Conservation (phyloP, 2,113 vertebrate genomes). For the Rhombomys opimus region DNA sequence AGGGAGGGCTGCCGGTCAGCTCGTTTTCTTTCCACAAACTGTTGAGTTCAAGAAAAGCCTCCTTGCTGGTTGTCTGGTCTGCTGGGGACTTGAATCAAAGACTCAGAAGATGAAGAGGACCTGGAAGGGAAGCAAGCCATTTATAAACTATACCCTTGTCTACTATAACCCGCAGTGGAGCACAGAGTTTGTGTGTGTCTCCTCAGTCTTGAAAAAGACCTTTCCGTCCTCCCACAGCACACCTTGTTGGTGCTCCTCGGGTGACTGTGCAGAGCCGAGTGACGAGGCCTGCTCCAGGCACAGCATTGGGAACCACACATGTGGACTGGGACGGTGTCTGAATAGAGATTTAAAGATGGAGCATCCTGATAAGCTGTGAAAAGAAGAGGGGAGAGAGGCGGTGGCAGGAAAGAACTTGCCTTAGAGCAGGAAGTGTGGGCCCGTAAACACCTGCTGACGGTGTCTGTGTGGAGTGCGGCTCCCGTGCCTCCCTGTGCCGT, state of each 20-base stretch:
- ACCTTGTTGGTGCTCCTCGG: rapidly evolving
- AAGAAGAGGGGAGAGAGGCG: background rate
- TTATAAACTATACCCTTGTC: background rate
- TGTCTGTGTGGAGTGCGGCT: rapidly evolving
- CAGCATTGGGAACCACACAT: background rate
- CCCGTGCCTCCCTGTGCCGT: rapidly evolving
- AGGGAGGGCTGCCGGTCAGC: background rate
- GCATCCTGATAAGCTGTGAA: background rate
- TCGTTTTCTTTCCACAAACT: background rate
- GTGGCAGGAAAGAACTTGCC: background rate
- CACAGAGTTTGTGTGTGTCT: background rate
- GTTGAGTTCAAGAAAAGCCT: background rate
- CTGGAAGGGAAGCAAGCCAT: background rate
- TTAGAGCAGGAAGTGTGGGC: background rate
- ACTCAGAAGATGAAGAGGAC: background rate
- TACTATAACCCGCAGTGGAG: rapidly evolving
- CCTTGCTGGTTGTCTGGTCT: rapidly evolving
- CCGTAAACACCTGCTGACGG: rapidly evolving
- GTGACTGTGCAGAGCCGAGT: rapidly evolving
- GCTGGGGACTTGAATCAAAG: background rate
- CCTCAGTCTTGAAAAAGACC: background rate
- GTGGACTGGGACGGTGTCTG: rapidly evolving
- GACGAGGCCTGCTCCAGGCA: rapidly evolving
- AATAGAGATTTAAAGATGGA: rapidly evolving
- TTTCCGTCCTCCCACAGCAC: too few species aligned